Percentiles rank a stretch among this genome's conserved stretches.
These are phyloP conservation scores for Eupithecia tripunctaria DNA, from an alignment of 2,888 invertebrate genomes.

Conservation along the genomic window DNA sequence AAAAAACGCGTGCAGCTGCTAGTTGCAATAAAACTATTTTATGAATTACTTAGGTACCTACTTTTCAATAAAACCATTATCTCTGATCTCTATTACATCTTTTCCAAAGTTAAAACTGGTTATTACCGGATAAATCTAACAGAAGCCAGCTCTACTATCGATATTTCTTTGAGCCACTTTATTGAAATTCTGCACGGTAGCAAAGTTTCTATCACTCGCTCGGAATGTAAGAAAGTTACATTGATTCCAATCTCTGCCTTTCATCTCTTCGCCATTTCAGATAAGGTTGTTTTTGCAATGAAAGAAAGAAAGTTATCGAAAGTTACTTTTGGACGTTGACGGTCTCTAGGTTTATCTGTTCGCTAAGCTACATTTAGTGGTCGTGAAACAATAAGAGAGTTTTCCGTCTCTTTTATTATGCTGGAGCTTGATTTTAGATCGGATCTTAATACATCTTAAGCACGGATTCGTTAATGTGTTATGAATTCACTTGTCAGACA, in stretches of 20 bases:
- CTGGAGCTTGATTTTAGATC: neutral
- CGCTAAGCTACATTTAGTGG: constrained; percentile 40
- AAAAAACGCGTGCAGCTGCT: neutral
- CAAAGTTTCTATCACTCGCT: constrained; percentile 63
- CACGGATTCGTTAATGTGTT: too few relatives aligned
- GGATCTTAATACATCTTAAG: too few relatives aligned
- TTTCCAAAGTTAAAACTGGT: neutral
- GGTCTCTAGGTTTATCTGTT: constrained; percentile 47
- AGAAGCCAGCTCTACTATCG: constrained; percentile 36
- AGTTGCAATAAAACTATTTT: neutral
- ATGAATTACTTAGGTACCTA: neutral
- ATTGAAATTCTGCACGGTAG: constrained; percentile 77
- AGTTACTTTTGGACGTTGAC: constrained; percentile 40
- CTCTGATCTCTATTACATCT: too few relatives aligned
- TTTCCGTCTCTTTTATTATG: constrained; percentile 11
- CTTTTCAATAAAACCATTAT: neutral
- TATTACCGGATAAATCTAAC: constrained; percentile 5
- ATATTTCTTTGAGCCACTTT: constrained; percentile 74
- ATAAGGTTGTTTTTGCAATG: constrained; percentile 42
- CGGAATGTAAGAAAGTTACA: constrained; percentile 42
- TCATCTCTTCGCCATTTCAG: constrained; percentile 24
- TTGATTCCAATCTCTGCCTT: constrained; percentile 34
- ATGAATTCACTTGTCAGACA: too few relatives aligned
- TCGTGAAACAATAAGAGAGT: constrained; percentile 27
- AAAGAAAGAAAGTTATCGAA: constrained; percentile 25